Evolutionary conservation across 2,113 vertebrate genomes (phyloP).

Genomic region (Crotalus helleri): DNA sequence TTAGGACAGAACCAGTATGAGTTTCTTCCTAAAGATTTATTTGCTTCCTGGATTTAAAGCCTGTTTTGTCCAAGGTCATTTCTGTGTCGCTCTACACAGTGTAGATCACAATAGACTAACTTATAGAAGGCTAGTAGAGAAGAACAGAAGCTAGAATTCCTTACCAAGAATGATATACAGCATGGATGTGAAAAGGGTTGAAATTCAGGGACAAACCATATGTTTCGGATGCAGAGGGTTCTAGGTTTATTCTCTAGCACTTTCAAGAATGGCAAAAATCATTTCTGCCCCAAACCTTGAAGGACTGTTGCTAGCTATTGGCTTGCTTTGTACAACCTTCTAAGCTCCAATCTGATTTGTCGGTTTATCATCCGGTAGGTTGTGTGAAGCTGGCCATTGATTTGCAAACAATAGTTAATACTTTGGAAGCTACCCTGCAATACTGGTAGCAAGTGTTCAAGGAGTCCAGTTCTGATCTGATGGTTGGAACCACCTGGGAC

Average conservation of each 20-base stretch:
- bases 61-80: not conserved
- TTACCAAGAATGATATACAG: not conserved
- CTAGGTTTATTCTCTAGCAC: not conserved
- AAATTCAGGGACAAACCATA: not conserved
- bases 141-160: not conserved
- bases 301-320: not conserved
- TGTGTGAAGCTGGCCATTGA: not conserved
- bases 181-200: not conserved
- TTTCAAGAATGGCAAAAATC: not conserved
- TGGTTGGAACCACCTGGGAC: not conserved
- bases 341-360: not conserved
- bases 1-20: not conserved
- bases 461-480: not conserved
- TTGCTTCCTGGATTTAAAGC: not conserved
- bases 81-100: not conserved
- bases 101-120: not conserved
- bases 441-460: not conserved
- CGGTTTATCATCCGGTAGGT: not conserved
- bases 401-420: not conserved
- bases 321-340: not conserved
- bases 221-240: not conserved
- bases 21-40: not conserved
- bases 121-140: not conserved
- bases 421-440: not conserved
- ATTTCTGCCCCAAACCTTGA: not conserved